phyloP scores from a whole-genome alignment of 2,797 vertebrate species.

The Danio albolineatus region DNA sequence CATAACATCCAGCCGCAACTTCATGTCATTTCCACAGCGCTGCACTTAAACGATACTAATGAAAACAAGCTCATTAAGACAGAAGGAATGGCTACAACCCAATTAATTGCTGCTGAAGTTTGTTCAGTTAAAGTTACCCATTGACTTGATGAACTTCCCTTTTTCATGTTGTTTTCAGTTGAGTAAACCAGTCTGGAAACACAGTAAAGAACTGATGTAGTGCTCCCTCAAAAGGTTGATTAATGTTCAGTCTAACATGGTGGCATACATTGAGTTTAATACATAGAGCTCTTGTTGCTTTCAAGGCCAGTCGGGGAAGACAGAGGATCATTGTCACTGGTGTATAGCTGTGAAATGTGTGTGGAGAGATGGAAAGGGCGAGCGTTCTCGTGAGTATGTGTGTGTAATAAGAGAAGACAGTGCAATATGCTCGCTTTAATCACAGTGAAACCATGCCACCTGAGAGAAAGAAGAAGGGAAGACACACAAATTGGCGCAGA shows the following conservation, averaged over 20 bases:
- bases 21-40: slow-evolving; percentile 45
- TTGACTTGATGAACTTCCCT: slow-evolving; percentile 33
- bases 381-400: neutral
- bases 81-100: slow-evolving; percentile 45
- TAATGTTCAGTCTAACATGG: slow-evolving; percentile 31
- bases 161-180: slow-evolving; percentile 29
- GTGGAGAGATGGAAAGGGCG: slow-evolving; percentile 1
- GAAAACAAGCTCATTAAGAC: slow-evolving; percentile 58
- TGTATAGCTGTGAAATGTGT: slow-evolving; percentile 28
- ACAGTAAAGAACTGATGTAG: neutral
- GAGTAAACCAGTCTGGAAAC: slow-evolving; percentile 32
- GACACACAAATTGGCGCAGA: slow-evolving; percentile 68
- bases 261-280: slow-evolving; percentile 26
- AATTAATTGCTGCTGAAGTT: slow-evolving; percentile 49
- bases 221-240: slow-evolving; percentile 21
- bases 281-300: slow-evolving; percentile 1
- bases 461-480: slow-evolving; percentile 62
- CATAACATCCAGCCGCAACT: slow-evolving; percentile 39
- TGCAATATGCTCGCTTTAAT: slow-evolving; percentile 77
- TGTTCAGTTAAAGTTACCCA: slow-evolving; percentile 37
- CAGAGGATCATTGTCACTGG: slow-evolving; percentile 23
- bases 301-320: slow-evolving; percentile 11
- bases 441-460: slow-evolving; percentile 64
- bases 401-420: slow-evolving; percentile 72
- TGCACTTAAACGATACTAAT: slow-evolving; percentile 51